Evolutionary conservation across 1,140 invertebrate genomes (phyloP).

Genomic region (Popillia japonica): DNA sequence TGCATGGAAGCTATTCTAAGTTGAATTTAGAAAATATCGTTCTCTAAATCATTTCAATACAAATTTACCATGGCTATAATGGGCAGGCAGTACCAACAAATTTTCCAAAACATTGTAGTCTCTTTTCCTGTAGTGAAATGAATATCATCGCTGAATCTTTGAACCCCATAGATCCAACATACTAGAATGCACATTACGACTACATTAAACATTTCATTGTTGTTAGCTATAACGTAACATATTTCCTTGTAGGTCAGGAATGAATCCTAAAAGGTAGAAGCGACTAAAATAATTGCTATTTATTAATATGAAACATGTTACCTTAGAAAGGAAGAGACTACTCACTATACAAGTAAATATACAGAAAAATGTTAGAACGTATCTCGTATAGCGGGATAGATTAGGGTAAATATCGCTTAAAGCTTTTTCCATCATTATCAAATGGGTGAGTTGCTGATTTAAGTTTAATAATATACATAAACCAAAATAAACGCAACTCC

Average conservation of each 20-base stretch:
- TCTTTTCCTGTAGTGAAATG: conserved; percentile 35
- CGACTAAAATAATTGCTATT: neutral
- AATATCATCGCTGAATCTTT: conserved; percentile 39
- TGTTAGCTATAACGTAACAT: neutral
- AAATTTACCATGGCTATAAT: conserved; percentile 26
- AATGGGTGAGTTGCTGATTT: conserved; percentile 21
- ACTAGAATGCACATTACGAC: conserved; percentile 21
- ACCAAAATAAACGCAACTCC: conserved; percentile 24
- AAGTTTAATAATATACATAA: conserved; percentile 6
- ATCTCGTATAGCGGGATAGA: conserved; percentile 12
- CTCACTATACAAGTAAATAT: neutral
- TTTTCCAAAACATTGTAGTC: conserved; percentile 22
- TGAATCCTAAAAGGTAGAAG: neutral
- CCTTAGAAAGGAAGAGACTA: neutral
- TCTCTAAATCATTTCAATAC: no score
- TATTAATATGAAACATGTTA: neutral
- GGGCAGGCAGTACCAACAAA: conserved; percentile 38
- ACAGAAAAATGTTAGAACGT: conserved; percentile 10
- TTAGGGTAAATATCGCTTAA: conserved; percentile 20
- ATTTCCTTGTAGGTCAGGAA: conserved; percentile 7
- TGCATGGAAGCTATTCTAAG: no score
- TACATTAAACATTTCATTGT: conserved; percentile 24
- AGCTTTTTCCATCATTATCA: conserved; percentile 14
- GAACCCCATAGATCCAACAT: conserved; percentile 37
- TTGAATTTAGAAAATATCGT: neutral